Conservation (phyloP, 2,113 vertebrate genomes). For the Vidua chalybeata region DNA sequence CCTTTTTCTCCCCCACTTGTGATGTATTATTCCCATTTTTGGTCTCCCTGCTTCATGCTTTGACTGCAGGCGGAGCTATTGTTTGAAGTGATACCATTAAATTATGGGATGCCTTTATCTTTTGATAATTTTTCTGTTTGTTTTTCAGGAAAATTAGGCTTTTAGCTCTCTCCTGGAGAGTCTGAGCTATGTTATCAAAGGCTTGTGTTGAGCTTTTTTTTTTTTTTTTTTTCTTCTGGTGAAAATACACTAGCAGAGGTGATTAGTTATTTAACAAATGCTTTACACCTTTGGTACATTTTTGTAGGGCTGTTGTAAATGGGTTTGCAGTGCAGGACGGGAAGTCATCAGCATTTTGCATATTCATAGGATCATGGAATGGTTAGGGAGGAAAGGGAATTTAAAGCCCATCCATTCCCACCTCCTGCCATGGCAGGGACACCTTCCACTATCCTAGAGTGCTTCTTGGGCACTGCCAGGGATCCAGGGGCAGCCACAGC, state of each 20-base stretch:
- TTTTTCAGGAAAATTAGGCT: not conserved
- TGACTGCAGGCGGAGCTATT: not conserved
- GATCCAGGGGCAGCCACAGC: not conserved
- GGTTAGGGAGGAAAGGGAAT: not conserved
- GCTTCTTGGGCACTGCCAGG: not conserved
- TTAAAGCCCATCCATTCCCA: not conserved
- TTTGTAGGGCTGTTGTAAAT: not conserved
- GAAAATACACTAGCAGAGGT: not conserved
- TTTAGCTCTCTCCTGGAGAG: not conserved
- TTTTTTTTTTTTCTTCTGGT: not conserved
- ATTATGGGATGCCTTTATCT: not conserved
- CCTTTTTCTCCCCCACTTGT: not conserved
- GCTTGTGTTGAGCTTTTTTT: not conserved
- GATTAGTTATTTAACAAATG: not conserved
- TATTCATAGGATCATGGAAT: not conserved
- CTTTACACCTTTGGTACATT: not conserved
- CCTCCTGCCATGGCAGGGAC: not conserved
- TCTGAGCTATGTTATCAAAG: not conserved
- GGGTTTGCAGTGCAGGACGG: not conserved
- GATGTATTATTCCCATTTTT: not conserved
- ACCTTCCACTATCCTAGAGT: fast-evolving
- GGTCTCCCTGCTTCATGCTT: not conserved
- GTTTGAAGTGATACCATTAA: not conserved
- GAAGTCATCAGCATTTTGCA: not conserved
- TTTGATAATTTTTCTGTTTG: not conserved